These are phyloP conservation scores for Drosophila virilis DNA, from an alignment of 1,140 invertebrate species.

Conservation along the genomic window DNA sequence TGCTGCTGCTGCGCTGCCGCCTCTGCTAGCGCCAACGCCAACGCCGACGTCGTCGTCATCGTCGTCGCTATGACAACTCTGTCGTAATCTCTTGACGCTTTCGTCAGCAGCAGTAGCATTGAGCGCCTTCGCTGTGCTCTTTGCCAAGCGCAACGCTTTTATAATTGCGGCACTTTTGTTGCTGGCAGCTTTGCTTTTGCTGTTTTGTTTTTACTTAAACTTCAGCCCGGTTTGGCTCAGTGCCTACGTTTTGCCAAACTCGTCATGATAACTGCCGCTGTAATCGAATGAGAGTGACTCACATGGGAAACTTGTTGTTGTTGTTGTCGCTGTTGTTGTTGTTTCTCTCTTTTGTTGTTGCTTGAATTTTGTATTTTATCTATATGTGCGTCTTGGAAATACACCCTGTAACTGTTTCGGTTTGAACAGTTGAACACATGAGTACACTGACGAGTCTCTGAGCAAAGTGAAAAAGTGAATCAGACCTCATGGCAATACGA, in stretches of 20 bases:
- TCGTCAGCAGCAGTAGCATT: slow-evolving; percentile 54
- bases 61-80: slow-evolving; percentile 44
- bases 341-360: not conserved
- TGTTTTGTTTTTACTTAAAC: slow-evolving; percentile 32
- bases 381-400: not conserved
- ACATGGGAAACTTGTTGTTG: slow-evolving; percentile 16
- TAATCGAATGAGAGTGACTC: slow-evolving; percentile 39
- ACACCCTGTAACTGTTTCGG: not conserved
- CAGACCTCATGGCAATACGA: not conserved
- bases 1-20: slow-evolving; percentile 23
- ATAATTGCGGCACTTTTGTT: slow-evolving; percentile 71
- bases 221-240: slow-evolving; percentile 1
- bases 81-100: slow-evolving; percentile 73
- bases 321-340: slow-evolving; percentile 4
- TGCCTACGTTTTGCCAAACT: slow-evolving; percentile 24
- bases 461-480: not conserved
- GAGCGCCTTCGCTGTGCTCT: slow-evolving; percentile 30
- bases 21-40: slow-evolving; percentile 9
- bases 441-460: not conserved
- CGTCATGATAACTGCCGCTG: slow-evolving; percentile 30
- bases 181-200: slow-evolving; percentile 25
- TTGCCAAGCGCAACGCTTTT: slow-evolving; percentile 50
- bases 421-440: too few relatives aligned
- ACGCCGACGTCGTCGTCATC: slow-evolving; percentile 5
- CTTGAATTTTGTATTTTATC: slow-evolving; percentile 10